Base-by-base conservation (phyloP, 2,888 invertebrate genomes). In the Subacronicta megacephala region DNA sequence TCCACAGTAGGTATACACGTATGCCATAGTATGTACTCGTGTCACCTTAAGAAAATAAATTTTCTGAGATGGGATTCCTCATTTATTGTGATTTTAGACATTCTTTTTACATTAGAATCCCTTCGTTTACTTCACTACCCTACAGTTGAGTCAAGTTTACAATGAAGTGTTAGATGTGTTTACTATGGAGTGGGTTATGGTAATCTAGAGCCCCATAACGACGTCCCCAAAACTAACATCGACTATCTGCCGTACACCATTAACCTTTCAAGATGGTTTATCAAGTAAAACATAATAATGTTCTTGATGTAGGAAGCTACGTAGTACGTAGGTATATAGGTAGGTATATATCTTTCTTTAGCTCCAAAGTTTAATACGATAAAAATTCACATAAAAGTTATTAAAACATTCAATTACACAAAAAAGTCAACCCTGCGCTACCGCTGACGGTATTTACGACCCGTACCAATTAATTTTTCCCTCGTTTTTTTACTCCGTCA, bases 401-500 rank as follows among this genome's bases (percentile, higher is more conserved):
- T 65, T 57, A 71, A 73, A 64, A 59, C 69, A 77, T 77, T 64
- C 72, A 75, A 71, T 75, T 67, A 68, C 50, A 47, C 42, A 55
- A 47, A 82, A 83, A 72, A 75, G 44, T 67, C 68, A 85, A 86
- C 86, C 83, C 87, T 79, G 67, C 69, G 64, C 61, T 69, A 69
- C 75, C 69, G 60, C 71, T 61, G 60, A 58, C 50, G 77, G 78
- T 84, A 87, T 87, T 87, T 86, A 86, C 80, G 83, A 78, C 63
- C 81, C 64, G 68, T 66, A 69, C 77, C 85, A 89, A 89, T 90
- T 88, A 89, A 89, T 90, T 89, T 82, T 82, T 61, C 80, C 80
- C 82, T 80, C 69, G 56, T 82, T 62, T 83, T 26, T 92, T 91
- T 87, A 87, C 86, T 82, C 82, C 83, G 88, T 89, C 90, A 89